Conservation (phyloP, 2,113 vertebrate species). For the Setophaga petechia region DNA sequence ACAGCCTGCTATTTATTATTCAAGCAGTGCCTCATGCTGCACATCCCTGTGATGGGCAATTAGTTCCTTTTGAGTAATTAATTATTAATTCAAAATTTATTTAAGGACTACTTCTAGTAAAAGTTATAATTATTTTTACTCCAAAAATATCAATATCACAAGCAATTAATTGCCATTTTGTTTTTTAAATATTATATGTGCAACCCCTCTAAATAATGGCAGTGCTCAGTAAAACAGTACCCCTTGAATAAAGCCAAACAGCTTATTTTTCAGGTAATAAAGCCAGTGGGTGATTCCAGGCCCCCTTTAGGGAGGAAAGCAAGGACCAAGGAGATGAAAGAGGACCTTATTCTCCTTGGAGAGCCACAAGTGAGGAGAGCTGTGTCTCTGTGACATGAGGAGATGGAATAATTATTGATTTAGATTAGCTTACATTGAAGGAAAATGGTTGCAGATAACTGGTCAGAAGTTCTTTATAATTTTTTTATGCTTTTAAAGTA, state of each 20-base stretch:
- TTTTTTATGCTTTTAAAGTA: not conserved
- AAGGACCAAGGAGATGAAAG: not conserved
- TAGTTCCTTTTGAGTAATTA: conserved; percentile 36
- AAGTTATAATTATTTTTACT: not conserved
- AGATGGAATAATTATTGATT: not conserved
- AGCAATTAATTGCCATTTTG: not conserved
- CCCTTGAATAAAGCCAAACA: not conserved
- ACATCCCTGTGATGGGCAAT: conserved; percentile 19
- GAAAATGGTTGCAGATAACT: not conserved
- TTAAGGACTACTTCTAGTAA: not conserved
- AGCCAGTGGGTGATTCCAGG: not conserved
- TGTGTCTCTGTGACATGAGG: not conserved
- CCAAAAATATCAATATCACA: not conserved
- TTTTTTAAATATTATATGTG: not conserved
- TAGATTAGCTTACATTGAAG: not conserved
- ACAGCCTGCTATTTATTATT: not conserved
- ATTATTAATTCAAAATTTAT: conserved; percentile 53
- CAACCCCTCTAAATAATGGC: not conserved
- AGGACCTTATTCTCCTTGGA: not conserved
- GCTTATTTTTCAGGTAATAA: not conserved
- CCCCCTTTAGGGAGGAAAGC: not conserved
- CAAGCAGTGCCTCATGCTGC: not conserved
- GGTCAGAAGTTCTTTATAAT: not conserved
- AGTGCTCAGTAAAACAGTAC: not conserved
- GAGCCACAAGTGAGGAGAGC: rapidly evolving